These are phyloP conservation scores for Drosophila azteca DNA, from an alignment of 1,140 invertebrate genomes.

Conservation along the genomic window DNA sequence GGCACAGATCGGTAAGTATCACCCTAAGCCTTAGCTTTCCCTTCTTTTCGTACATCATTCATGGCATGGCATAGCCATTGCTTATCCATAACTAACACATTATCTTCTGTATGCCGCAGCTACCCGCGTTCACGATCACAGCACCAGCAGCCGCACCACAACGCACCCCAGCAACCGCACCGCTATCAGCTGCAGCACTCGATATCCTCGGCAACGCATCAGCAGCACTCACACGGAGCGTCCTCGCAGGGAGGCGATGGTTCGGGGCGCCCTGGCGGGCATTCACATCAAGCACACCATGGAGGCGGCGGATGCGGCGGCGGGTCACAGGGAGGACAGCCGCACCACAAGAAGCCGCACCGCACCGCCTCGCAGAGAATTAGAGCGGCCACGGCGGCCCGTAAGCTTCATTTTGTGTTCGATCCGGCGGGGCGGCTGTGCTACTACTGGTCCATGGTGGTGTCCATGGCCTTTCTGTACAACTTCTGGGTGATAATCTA, in stretches of 20 bases:
- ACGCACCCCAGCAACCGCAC: slow-evolving; percentile 51
- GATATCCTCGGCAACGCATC: slow-evolving; percentile 53
- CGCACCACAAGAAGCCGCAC: slow-evolving; percentile 73
- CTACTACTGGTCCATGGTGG: slow-evolving; percentile 98
- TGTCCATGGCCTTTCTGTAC: slow-evolving; percentile 98
- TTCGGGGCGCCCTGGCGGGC: slow-evolving; percentile 54
- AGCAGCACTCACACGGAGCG: slow-evolving; percentile 67
- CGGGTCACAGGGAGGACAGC: slow-evolving; percentile 19
- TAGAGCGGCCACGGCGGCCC: slow-evolving; percentile 71
- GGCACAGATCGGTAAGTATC: slow-evolving; percentile 83
- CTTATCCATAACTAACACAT: too few species aligned
- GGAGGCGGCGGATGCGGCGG: slow-evolving; percentile 37
- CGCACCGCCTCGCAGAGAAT: slow-evolving; percentile 81
- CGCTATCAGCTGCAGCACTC: slow-evolving; percentile 75
- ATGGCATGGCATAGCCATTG: too few species aligned
- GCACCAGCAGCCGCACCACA: slow-evolving; percentile 65
- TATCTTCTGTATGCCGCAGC: slow-evolving; percentile 11
- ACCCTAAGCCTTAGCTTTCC: too few species aligned
- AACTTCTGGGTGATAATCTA: slow-evolving; percentile 99
- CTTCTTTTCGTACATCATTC: too few species aligned
- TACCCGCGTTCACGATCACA: slow-evolving; percentile 78
- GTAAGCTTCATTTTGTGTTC: slow-evolving; percentile 95
- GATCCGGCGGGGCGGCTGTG: slow-evolving; percentile 95
- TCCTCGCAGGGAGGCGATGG: slow-evolving; percentile 51
- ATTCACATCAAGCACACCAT: slow-evolving; percentile 62